phyloP scores from a whole-genome alignment of 2,797 vertebrate species.

The Coregonus ussuriensis region DNA sequence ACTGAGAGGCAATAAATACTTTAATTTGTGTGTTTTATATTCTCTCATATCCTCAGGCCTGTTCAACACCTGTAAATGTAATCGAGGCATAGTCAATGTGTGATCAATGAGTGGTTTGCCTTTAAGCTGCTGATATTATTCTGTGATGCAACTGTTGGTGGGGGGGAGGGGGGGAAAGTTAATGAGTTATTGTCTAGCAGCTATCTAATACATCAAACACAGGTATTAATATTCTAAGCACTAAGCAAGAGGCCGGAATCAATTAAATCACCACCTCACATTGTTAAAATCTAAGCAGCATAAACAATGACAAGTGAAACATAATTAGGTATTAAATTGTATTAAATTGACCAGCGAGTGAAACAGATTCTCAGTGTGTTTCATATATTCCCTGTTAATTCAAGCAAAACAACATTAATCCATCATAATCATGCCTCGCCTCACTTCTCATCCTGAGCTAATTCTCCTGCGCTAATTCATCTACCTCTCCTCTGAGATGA shows the following conservation, averaged over 20 bases:
- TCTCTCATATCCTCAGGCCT: constrained; percentile 19
- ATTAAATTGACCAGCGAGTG: constrained; percentile 71
- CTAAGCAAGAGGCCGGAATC: constrained; percentile 41
- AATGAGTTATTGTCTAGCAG: constrained; percentile 61
- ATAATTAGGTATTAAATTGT: constrained; percentile 73
- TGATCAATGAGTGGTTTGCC: constrained; percentile 23
- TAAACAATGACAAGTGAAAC: constrained; percentile 67
- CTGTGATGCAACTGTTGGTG: neutral
- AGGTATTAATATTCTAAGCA: constrained; percentile 34
- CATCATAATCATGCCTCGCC: constrained; percentile 47
- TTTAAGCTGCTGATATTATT: neutral
- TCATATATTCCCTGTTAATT: constrained; percentile 64
- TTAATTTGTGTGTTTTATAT: constrained; percentile 48
- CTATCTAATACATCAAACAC: constrained; percentile 54
- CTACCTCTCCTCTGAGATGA: neutral
- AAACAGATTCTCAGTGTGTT: constrained; percentile 67
- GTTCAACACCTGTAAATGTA: constrained; percentile 19
- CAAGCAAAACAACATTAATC: constrained; percentile 68
- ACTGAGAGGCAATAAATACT: constrained; percentile 28
- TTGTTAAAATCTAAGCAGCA: constrained; percentile 53
- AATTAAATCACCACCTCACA: constrained; percentile 60
- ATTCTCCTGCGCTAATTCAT: constrained; percentile 34
- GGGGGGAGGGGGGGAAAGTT: constrained; percentile 32
- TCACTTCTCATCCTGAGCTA: constrained; percentile 12
- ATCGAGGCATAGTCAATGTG: constrained; percentile 7